phyloP scores from a whole-genome alignment of 2,888 invertebrate genomes.

The Ectropis crepuscularia region DNA sequence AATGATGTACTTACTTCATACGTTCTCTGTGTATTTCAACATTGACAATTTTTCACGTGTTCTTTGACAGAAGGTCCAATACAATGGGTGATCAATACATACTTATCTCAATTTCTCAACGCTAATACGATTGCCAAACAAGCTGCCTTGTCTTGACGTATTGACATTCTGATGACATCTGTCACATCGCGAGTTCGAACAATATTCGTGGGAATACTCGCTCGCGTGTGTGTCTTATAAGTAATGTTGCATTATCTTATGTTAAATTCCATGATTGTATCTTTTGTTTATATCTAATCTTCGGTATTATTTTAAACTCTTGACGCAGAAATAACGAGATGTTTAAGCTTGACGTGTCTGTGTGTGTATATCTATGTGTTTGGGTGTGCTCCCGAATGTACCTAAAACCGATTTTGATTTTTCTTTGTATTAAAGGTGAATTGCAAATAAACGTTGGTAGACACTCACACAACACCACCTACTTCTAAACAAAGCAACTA shows the following conservation, averaged over 20 bases:
- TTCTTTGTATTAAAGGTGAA: no score
- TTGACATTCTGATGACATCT: slow-evolving; percentile 51
- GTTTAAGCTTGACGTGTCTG: no score
- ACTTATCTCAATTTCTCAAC: slow-evolving; percentile 29
- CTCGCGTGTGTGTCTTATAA: slow-evolving; percentile 18
- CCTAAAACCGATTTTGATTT: no score
- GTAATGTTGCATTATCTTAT: no score
- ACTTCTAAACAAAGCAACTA: no score
- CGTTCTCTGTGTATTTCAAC: background rate
- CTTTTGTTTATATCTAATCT: background rate
- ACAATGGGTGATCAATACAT: slow-evolving; percentile 41
- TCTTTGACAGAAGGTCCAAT: slow-evolving; percentile 1
- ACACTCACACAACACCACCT: no score
- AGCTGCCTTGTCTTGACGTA: slow-evolving; percentile 44
- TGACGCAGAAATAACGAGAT: no score
- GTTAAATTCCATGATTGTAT: background rate
- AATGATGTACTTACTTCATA: background rate
- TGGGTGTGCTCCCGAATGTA: no score
- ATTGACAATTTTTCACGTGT: background rate
- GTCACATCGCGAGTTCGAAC: slow-evolving; percentile 28
- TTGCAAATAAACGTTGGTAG: no score
- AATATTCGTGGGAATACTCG: slow-evolving; percentile 24
- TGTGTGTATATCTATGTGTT: no score
- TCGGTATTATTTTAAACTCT: no score
- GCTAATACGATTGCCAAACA: slow-evolving; percentile 38